Percentiles rank a stretch among this genome's conserved stretches.
Evolutionary conservation across 2,797 vertebrate species (phyloP).

Genomic region (Ptychobarbus kaznakovi): DNA sequence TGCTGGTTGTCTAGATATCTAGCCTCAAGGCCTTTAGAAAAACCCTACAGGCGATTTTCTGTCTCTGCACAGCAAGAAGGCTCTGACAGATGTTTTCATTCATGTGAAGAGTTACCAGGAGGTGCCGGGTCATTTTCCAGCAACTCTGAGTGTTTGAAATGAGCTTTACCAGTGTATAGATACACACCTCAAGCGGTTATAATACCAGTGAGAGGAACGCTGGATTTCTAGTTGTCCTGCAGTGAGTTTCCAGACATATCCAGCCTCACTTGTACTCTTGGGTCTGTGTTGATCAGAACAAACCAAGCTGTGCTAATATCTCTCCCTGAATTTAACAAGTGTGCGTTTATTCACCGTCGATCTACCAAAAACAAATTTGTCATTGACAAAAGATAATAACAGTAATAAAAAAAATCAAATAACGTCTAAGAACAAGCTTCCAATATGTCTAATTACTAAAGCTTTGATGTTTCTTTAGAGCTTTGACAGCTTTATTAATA

Average conservation of each 20-base stretch:
- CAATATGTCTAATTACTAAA: neutral
- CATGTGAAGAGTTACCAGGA: constrained; percentile 38
- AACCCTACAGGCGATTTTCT: constrained; percentile 33
- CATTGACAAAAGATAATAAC: constrained; percentile 25
- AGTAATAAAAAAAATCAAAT: neutral
- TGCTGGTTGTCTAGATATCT: constrained; percentile 32
- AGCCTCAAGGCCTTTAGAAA: constrained; percentile 37
- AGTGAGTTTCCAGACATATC: constrained; percentile 1
- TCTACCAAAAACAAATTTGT: constrained; percentile 19
- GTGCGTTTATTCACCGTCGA: neutral
- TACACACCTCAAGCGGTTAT: constrained; percentile 40
- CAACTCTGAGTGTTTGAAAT: constrained; percentile 25
- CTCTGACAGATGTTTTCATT: constrained; percentile 47
- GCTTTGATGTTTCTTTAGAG: neutral
- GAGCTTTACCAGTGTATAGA: constrained; percentile 30
- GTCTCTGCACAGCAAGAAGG: constrained; percentile 29
- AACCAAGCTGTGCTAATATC: neutral
- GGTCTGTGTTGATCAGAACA: neutral
- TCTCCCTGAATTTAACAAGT: neutral
- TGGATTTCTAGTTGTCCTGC: constrained; percentile 35
- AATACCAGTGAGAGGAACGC: constrained; percentile 33
- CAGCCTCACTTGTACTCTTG: neutral
- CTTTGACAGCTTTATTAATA: constrained; percentile 32
- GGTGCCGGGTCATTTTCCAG: constrained; percentile 34
- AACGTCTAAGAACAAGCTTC: neutral